Conservation (phyloP, 2,113 vertebrate genomes). For the Saguinus midas region DNA sequence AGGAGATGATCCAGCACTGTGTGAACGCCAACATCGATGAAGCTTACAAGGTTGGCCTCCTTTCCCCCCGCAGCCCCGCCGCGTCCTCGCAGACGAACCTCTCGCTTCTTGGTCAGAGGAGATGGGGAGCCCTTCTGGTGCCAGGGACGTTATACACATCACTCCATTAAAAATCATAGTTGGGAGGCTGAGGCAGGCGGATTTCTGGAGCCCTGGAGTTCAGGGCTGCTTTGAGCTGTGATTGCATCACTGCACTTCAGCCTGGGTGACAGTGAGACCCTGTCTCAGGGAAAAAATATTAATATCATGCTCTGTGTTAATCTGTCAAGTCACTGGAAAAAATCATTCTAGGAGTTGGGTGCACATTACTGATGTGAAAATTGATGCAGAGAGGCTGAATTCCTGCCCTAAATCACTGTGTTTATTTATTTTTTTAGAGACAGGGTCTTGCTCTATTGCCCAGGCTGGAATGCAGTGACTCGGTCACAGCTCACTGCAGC, state of each 20-base stretch:
- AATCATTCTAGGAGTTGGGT: neutral
- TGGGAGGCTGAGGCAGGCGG: neutral
- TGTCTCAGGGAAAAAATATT: neutral
- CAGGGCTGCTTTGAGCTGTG: neutral
- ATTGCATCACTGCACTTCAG: neutral
- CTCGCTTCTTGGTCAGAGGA: neutral
- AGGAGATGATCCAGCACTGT: constrained; percentile 96
- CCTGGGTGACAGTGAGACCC: neutral
- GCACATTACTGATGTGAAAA: neutral
- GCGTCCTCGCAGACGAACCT: neutral
- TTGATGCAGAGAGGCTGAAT: neutral
- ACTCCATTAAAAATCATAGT: neutral
- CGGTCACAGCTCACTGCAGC: too few relatives aligned
- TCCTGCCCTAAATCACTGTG: neutral
- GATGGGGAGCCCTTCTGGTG: neutral
- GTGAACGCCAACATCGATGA: constrained; percentile 90
- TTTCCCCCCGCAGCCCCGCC: too few relatives aligned
- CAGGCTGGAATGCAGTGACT: too few relatives aligned
- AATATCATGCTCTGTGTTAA: too few relatives aligned
- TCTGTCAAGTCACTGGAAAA: too few relatives aligned
- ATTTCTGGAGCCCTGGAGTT: neutral
- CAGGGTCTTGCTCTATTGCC: too few relatives aligned
- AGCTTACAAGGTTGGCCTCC: constrained; percentile 90
- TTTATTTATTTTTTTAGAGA: too few relatives aligned
- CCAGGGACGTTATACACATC: rapidly evolving